Conservation (phyloP, 2,888 invertebrate species). For the Caenorhabditis sp. region DNA sequence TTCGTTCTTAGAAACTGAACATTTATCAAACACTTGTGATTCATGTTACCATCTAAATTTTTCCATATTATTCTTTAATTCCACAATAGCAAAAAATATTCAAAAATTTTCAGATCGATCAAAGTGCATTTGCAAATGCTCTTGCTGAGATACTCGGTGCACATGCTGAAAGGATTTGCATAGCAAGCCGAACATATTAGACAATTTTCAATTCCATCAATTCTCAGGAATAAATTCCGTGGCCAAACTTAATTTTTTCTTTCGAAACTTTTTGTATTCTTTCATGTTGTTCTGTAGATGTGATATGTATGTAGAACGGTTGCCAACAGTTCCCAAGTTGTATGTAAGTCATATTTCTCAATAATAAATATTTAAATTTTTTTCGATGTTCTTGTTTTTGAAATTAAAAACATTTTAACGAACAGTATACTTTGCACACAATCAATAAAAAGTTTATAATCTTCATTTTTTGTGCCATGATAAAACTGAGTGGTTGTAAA, state of each 20-base stretch:
- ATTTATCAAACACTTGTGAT: background rate
- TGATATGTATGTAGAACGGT: background rate
- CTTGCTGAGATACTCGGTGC: slow-evolving; percentile 33
- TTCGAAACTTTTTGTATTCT: background rate
- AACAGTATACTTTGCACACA: background rate
- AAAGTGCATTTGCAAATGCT: slow-evolving; percentile 1
- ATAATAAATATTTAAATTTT: background rate
- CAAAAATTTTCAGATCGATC: slow-evolving; percentile 2
- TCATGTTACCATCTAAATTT: background rate
- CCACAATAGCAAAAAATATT: background rate
- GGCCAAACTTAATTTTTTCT: background rate
- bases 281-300: background rate
- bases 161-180: slow-evolving; percentile 7
- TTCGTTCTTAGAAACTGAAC: too few species aligned
- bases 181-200: background rate
- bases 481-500: background rate
- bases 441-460: background rate
- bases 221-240: background rate
- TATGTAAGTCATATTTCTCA: background rate
- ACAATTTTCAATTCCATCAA: background rate
- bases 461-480: background rate
- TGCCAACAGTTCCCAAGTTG: background rate
- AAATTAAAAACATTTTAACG: background rate
- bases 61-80: background rate
- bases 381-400: background rate